phyloP scores from a whole-genome alignment of 2,888 invertebrate species.

The Caenorhabditis sp. region DNA sequence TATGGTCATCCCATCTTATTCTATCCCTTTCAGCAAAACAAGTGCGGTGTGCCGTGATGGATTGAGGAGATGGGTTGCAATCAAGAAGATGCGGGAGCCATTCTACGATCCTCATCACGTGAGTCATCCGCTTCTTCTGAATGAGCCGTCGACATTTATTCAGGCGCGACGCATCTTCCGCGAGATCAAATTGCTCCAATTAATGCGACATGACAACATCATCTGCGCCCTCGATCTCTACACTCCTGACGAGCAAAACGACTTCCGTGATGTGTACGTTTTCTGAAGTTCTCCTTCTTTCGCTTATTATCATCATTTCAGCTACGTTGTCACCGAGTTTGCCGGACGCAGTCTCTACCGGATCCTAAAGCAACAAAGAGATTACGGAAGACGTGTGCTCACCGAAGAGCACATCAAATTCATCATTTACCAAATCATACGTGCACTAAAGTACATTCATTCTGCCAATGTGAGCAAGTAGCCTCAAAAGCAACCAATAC shows the following conservation, averaged over 20 bases:
- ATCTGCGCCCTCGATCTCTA: slow-evolving; percentile 81
- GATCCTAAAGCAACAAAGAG: slow-evolving; percentile 58
- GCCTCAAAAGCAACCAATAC: neutral
- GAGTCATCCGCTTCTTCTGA: too few species aligned
- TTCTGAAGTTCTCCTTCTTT: neutral
- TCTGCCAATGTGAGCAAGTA: slow-evolving; percentile 75
- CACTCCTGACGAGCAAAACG: slow-evolving; percentile 69
- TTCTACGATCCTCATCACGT: slow-evolving; percentile 64
- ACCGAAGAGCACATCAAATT: slow-evolving; percentile 98
- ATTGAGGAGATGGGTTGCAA: slow-evolving; percentile 65
- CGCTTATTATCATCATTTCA: slow-evolving; percentile 44
- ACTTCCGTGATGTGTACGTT: slow-evolving; percentile 73
- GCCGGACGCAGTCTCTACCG: slow-evolving; percentile 73
- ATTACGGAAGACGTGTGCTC: slow-evolving; percentile 80
- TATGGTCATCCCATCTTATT: slow-evolving; percentile 5
- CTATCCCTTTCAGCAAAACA: slow-evolving; percentile 57
- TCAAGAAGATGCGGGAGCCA: slow-evolving; percentile 75
- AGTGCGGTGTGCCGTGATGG: slow-evolving; percentile 60
- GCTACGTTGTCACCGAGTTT: slow-evolving; percentile 76
- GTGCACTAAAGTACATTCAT: slow-evolving; percentile 87
- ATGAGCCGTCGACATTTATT: too few species aligned
- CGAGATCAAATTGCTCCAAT: slow-evolving; percentile 93
- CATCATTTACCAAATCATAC: slow-evolving; percentile 95
- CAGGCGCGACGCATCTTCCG: slow-evolving; percentile 94
- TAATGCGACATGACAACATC: slow-evolving; percentile 99